Conservation (phyloP, 2,888 invertebrate genomes). For the Polydrusus pterygomalis region DNA sequence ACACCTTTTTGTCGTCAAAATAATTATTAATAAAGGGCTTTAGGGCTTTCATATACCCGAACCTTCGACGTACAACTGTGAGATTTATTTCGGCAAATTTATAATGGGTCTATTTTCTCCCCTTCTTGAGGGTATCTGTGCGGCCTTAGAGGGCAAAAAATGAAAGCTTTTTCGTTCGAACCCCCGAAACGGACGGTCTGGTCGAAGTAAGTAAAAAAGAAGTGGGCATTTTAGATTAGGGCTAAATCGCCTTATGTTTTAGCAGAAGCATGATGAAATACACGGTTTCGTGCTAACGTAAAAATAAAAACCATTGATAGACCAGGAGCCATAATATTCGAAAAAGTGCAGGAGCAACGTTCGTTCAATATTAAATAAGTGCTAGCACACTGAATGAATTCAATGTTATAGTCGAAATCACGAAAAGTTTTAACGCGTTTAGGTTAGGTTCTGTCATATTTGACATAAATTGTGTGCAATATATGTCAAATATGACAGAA, state of each 20-base stretch:
- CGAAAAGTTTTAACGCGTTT: too few relatives aligned
- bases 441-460: too few relatives aligned
- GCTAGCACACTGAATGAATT: too few relatives aligned
- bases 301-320: slow-evolving; percentile 25
- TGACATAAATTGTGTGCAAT: too few relatives aligned
- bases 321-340: background rate
- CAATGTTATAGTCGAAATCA: too few relatives aligned
- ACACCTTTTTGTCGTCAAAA: slow-evolving; percentile 34
- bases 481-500: too few relatives aligned
- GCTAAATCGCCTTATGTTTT: slow-evolving; percentile 39
- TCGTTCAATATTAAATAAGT: too few relatives aligned
- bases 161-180: slow-evolving; percentile 18
- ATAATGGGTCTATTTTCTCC: slow-evolving; percentile 41
- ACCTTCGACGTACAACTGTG: slow-evolving; percentile 31
- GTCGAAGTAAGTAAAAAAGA: slow-evolving; percentile 33
- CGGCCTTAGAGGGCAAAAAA: slow-evolving; percentile 30
- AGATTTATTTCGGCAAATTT: slow-evolving; percentile 38
- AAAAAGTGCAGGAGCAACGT: too few relatives aligned
- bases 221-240: slow-evolving; percentile 32
- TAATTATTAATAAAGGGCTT: slow-evolving; percentile 42
- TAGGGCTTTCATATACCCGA: slow-evolving; percentile 35
- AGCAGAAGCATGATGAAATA: slow-evolving; percentile 35
- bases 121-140: slow-evolving; percentile 28
- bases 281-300: slow-evolving; percentile 9
- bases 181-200: slow-evolving; percentile 20